Evolutionary conservation across 1,140 invertebrate genomes (phyloP).

Genomic region (Mercenaria mercenaria): DNA sequence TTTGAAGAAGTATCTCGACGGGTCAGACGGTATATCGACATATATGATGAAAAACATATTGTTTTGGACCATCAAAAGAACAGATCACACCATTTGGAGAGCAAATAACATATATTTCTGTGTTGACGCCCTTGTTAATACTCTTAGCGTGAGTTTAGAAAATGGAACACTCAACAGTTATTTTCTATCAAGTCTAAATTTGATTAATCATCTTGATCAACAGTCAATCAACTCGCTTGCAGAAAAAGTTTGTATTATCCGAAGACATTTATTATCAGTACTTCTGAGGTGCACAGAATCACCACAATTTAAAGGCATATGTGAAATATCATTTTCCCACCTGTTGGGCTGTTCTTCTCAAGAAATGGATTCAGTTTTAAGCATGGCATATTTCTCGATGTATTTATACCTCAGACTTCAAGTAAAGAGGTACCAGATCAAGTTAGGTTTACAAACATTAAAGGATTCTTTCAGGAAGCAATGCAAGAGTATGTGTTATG

Average conservation of each 20-base stretch:
- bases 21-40: slow-evolving; percentile 14
- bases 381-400: slow-evolving; percentile 31
- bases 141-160: slow-evolving; percentile 1
- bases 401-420: slow-evolving; percentile 50
- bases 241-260: too few relatives aligned
- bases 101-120: slow-evolving; percentile 36
- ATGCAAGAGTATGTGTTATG: not conserved
- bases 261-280: too few relatives aligned
- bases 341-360: too few relatives aligned
- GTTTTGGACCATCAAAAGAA: slow-evolving; percentile 36
- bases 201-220: not conserved
- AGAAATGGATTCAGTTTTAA: not conserved
- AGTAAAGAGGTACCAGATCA: not conserved
- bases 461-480: not conserved
- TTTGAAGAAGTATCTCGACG: not conserved
- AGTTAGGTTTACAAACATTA: not conserved
- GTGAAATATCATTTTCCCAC: too few relatives aligned
- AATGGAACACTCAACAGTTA: not conserved
- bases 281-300: too few relatives aligned
- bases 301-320: too few relatives aligned
- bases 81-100: not conserved
- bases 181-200: slow-evolving; percentile 14
- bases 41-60: slow-evolving; percentile 62
- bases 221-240: too few relatives aligned
- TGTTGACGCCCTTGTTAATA: slow-evolving; percentile 27